Percentiles rank a stretch among this genome's conserved stretches.
Conservation (phyloP, 1,140 invertebrate species). For the Trialeurodes vaporariorum region DNA sequence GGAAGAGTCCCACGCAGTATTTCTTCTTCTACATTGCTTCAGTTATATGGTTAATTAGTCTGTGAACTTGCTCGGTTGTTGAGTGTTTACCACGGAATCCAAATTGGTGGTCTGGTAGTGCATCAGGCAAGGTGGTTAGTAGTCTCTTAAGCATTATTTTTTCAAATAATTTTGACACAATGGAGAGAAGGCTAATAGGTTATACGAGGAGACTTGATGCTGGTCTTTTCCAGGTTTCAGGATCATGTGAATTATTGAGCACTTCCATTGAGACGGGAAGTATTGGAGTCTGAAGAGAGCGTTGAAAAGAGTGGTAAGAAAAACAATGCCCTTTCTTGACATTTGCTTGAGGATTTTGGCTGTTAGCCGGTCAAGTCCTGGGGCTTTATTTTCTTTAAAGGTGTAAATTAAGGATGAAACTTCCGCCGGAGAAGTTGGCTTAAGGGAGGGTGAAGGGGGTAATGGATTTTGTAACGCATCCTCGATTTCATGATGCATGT, state of each 20-base stretch:
- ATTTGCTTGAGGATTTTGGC: conserved; percentile 5
- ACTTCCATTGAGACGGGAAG: conserved; percentile 27
- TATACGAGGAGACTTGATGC: conserved; percentile 25
- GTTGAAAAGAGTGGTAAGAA: conserved; percentile 12
- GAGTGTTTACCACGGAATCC: conserved; percentile 29
- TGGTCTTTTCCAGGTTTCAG: conserved; percentile 26
- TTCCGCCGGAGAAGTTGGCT: conserved; percentile 5
- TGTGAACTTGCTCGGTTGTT: conserved; percentile 27
- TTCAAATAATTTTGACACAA: conserved; percentile 29
- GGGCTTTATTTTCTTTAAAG: conserved; percentile 10
- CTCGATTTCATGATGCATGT: conserved; percentile 1
- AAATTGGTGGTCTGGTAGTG: conserved; percentile 30
- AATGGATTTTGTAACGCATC: conserved; percentile 1
- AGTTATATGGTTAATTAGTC: conserved; percentile 16
- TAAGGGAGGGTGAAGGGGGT: background rate
- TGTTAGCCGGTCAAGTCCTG: conserved; percentile 13
- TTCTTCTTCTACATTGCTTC: conserved; percentile 17
- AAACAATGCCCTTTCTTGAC: conserved; percentile 13
- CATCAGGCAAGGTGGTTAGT: conserved; percentile 14
- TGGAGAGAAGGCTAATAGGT: conserved; percentile 29
- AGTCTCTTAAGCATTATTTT: conserved; percentile 27
- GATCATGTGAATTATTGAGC: conserved; percentile 30
- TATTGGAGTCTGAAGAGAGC: conserved; percentile 8
- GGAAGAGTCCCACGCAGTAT: conserved; percentile 20
- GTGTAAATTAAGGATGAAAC: conserved; percentile 8